A percentile compares a stretch with the other conserved stretches of the same genome.
Evolutionary conservation across 2,888 invertebrate species (phyloP).

Genomic region (Brachypalpus laphriformis): DNA sequence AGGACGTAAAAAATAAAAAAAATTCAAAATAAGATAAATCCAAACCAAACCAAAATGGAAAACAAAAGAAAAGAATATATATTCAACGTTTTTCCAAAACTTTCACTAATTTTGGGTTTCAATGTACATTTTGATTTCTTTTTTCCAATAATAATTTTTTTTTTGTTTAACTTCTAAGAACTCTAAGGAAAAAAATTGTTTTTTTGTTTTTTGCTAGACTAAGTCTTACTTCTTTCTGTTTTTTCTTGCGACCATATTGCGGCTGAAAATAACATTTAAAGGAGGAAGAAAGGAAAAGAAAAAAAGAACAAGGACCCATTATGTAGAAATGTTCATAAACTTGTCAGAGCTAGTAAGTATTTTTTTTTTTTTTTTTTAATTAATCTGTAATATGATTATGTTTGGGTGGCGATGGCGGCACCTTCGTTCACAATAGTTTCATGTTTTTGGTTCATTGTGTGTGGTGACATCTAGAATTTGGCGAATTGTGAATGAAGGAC

Average conservation of each 20-base stretch:
- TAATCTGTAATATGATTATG: constrained; percentile 46
- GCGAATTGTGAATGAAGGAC: constrained; percentile 45
- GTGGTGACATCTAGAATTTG: constrained; percentile 8
- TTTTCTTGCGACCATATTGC: constrained; percentile 96
- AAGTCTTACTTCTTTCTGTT: constrained; percentile 98
- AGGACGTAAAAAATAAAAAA: constrained; percentile 8
- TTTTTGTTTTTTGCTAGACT: constrained; percentile 76
- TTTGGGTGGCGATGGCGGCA: constrained; percentile 6
- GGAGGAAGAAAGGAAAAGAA: constrained; percentile 68
- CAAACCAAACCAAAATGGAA: constrained; percentile 18
- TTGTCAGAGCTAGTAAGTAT: constrained; percentile 24
- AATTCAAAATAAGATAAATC: constrained; percentile 1
- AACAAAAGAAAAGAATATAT: constrained; percentile 2
- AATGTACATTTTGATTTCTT: constrained; percentile 56
- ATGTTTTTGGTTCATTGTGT: constrained; percentile 17
- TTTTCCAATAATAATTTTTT: constrained; percentile 35
- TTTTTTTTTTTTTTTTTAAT: constrained; percentile 22
- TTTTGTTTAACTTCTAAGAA: constrained; percentile 59
- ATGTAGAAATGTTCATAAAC: constrained; percentile 74
- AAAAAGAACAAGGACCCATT: constrained; percentile 75
- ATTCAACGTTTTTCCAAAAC: constrained; percentile 36
- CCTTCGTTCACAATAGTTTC: constrained; percentile 31
- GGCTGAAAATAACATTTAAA: constrained; percentile 83
- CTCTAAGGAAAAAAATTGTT: constrained; percentile 48
- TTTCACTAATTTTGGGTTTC: constrained; percentile 40